phyloP scores from a whole-genome alignment of 2,888 invertebrate genomes.

The Bruchidius siliquastri region DNA sequence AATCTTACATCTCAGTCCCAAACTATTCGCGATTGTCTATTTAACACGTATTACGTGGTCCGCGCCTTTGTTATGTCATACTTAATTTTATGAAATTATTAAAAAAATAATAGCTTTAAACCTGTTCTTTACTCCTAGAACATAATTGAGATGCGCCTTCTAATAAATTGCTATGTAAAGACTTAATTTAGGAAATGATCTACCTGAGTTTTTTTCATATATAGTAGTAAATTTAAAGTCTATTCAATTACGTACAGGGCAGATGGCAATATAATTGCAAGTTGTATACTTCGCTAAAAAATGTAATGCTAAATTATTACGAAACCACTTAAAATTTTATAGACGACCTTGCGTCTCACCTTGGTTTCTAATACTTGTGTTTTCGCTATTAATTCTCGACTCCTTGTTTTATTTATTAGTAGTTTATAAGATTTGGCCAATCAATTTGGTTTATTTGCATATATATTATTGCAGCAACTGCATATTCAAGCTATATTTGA shows the following conservation, averaged over 20 bases:
- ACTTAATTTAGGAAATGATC: background rate
- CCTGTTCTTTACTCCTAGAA: background rate
- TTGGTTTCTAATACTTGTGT: background rate
- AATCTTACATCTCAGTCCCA: background rate
- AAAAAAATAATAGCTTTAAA: background rate
- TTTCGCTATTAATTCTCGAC: background rate
- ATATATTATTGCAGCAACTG: background rate
- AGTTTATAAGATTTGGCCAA: background rate
- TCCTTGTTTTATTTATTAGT: background rate
- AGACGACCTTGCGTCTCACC: background rate
- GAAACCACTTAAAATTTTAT: background rate
- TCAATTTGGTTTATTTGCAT: background rate
- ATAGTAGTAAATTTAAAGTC: background rate
- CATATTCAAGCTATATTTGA: background rate
- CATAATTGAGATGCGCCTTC: background rate
- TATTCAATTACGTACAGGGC: background rate
- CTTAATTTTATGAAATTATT: background rate
- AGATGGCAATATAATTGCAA: background rate
- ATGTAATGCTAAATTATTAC: background rate
- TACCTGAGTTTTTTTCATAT: background rate
- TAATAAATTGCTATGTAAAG: background rate
- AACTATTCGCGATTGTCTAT: background rate
- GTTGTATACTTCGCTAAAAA: background rate
- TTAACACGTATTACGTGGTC: background rate
- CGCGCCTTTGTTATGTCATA: background rate